Conservation (phyloP, 23 tunicate species). For the Phallusia fumigata region DNA sequence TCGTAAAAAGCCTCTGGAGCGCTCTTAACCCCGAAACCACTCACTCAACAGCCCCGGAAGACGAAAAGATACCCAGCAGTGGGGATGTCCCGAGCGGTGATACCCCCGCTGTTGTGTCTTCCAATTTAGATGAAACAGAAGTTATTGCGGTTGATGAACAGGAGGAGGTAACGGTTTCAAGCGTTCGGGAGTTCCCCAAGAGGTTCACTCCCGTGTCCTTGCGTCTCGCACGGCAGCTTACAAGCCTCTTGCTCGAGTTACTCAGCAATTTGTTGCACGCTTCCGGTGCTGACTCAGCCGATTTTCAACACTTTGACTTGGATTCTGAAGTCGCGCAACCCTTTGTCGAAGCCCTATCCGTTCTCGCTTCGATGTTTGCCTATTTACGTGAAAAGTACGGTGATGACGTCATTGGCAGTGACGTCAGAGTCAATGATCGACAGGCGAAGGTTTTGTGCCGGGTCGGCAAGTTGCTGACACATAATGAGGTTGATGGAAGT, state of each 20-base stretch:
- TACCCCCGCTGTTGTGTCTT: neutral
- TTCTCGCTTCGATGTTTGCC: neutral
- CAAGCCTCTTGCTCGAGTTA: neutral
- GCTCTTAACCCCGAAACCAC: neutral
- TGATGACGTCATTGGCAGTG: neutral
- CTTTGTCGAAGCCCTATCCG: neutral
- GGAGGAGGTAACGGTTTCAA: neutral
- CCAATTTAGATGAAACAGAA: neutral
- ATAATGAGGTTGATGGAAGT: neutral
- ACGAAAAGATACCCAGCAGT: too few relatives aligned
- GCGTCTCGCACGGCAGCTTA: slow-evolving; percentile 8
- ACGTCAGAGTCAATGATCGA: neutral
- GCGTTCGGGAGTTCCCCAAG: neutral
- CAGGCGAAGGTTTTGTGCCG: neutral
- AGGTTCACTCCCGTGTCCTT: neutral
- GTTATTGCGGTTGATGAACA: neutral
- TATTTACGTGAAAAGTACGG: neutral
- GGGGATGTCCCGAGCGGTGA: neutral
- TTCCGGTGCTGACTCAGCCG: neutral
- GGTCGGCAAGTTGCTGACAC: neutral
- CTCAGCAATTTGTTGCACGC: neutral
- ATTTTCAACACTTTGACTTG: neutral
- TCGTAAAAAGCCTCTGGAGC: slow-evolving; percentile 6
- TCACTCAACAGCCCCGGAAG: neutral
- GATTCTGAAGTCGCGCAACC: neutral